Percentiles rank a stretch among this genome's conserved stretches.
Evolutionary conservation across 2,113 vertebrate genomes (phyloP).

Genomic region (Hylia prasina): DNA sequence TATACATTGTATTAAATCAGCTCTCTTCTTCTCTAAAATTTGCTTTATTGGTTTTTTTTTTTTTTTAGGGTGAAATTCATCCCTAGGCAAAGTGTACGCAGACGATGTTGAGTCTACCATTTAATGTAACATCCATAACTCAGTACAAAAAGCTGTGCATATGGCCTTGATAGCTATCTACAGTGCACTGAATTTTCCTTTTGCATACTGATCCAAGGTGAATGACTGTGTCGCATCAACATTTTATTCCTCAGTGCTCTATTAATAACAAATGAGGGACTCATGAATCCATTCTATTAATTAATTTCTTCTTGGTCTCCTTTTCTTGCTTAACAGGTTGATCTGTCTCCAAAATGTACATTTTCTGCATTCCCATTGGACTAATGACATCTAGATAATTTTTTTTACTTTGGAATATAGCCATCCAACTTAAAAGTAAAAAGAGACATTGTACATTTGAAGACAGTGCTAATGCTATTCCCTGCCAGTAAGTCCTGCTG

Average conservation of each 20-base stretch:
- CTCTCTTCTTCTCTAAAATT: background rate
- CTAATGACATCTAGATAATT: constrained; percentile 40
- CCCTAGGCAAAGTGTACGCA: background rate
- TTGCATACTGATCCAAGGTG: constrained; percentile 14
- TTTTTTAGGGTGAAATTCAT: background rate
- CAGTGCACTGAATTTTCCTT: constrained; percentile 1
- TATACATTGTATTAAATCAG: background rate
- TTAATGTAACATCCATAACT: background rate
- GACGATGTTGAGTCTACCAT: background rate
- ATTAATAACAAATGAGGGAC: constrained; percentile 56
- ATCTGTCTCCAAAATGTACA: constrained; percentile 61
- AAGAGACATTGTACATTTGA: background rate
- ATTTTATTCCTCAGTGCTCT: constrained; percentile 40
- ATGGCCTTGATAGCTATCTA: background rate
- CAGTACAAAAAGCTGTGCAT: background rate
- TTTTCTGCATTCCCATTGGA: constrained; percentile 54
- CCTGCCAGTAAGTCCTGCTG: constrained; percentile 24
- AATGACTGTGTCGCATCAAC: constrained; percentile 38
- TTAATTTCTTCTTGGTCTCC: constrained; percentile 40
- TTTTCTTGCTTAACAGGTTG: constrained; percentile 50
- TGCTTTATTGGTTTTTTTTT: background rate
- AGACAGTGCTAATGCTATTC: background rate
- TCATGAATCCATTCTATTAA: constrained; percentile 49
- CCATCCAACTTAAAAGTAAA: constrained; percentile 32
- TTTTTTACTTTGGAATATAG: constrained; percentile 22